phyloP scores from a whole-genome alignment of 2,888 invertebrate genomes.

The Dichetophora obliterata region DNA sequence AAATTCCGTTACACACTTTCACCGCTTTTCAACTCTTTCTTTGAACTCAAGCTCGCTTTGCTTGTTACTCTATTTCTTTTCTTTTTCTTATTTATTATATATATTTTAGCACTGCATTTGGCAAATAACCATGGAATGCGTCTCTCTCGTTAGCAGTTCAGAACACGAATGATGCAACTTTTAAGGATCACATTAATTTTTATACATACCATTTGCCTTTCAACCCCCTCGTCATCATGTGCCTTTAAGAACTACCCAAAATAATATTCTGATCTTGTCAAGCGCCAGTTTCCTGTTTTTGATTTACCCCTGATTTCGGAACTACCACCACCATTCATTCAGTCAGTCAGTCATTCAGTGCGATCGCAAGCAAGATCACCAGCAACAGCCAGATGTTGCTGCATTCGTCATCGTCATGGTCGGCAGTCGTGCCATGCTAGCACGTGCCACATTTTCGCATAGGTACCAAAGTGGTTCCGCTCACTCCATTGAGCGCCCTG shows the following conservation, averaged over 20 bases:
- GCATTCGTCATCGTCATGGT: constrained; percentile 28
- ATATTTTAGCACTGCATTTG: not conserved
- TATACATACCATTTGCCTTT: constrained; percentile 55
- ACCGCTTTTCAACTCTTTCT: not conserved
- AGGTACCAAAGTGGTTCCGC: not conserved
- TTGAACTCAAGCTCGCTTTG: not conserved
- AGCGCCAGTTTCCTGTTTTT: constrained; percentile 55
- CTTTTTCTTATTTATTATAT: constrained; percentile 9
- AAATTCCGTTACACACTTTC: constrained; percentile 22
- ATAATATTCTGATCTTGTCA: constrained; percentile 42
- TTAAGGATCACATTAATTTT: constrained; percentile 62
- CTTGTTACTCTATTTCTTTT: not conserved
- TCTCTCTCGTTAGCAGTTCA: constrained; percentile 58
- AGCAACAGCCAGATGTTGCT: constrained; percentile 34
- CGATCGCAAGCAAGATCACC: constrained; percentile 14
- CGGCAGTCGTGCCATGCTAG: constrained; percentile 34
- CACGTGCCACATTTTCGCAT: constrained; percentile 47
- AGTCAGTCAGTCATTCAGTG: constrained; percentile 24
- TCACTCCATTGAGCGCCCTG: constrained; percentile 16
- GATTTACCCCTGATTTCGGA: constrained; percentile 41
- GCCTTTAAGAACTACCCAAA: constrained; percentile 41
- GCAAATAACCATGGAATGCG: constrained; percentile 42
- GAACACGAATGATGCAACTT: constrained; percentile 64
- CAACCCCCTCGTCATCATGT: constrained; percentile 53
- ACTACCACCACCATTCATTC: constrained; percentile 44